phyloP scores from a whole-genome alignment of 1,140 invertebrate species.

The Dufourea novaeangliae region DNA sequence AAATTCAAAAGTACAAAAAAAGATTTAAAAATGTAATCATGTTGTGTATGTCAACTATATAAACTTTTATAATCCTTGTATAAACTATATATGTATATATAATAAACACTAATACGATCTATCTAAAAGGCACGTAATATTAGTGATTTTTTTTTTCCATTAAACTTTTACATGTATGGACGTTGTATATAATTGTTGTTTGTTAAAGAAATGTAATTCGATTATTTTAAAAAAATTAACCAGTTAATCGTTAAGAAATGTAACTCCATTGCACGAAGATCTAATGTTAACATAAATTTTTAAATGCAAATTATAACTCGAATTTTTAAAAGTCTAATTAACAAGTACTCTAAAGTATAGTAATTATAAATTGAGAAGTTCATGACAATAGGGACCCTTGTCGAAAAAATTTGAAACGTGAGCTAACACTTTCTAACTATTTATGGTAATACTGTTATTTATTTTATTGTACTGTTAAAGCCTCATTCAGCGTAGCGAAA shows the following conservation, averaged over 20 bases:
- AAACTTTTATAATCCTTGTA: slow-evolving; percentile 4
- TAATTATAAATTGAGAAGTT: neutral
- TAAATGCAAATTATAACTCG: neutral
- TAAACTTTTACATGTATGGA: neutral
- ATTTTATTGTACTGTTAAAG: no score
- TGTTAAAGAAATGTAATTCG: neutral
- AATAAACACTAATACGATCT: slow-evolving; percentile 4
- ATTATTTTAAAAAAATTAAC: neutral
- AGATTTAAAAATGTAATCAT: neutral
- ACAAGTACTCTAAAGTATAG: neutral
- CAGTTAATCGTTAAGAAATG: neutral
- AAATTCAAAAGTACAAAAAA: neutral
- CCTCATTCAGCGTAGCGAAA: no score
- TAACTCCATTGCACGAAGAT: slow-evolving; percentile 17
- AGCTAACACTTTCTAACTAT: neutral
- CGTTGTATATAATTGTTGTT: neutral
- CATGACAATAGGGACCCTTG: no score
- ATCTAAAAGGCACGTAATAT: neutral
- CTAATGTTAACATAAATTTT: slow-evolving; percentile 5
- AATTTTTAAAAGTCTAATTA: neutral
- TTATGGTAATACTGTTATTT: no score
- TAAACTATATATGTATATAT: slow-evolving; percentile 15
- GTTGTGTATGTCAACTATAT: neutral
- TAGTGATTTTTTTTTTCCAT: neutral
- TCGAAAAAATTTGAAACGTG: neutral